Percentiles rank a stretch among this genome's conserved stretches.
phyloP scores from a whole-genome alignment of 2,113 vertebrate species.

The Eretmochelys imbricata region DNA sequence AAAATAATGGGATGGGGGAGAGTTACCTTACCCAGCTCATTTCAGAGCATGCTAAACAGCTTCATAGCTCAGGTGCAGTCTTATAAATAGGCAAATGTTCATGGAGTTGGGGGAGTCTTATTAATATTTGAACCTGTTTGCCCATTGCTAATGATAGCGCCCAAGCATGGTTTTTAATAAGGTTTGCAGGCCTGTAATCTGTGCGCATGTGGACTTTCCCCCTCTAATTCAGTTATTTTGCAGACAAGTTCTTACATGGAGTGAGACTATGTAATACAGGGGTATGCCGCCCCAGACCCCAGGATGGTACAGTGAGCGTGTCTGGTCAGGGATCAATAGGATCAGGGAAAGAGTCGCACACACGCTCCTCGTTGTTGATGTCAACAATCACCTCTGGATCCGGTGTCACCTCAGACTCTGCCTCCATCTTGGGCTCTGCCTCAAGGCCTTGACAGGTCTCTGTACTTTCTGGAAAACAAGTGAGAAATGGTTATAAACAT shows the following conservation, averaged over 20 bases:
- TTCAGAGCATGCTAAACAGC: neutral
- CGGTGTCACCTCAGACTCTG: slow-evolving; percentile 9
- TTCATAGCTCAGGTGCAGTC: neutral
- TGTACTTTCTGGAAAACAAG: slow-evolving; percentile 42
- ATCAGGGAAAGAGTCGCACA: slow-evolving; percentile 32
- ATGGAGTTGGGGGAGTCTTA: neutral
- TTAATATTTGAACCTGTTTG: neutral
- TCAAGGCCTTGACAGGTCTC: neutral
- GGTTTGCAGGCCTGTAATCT: neutral
- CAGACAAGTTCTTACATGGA: slow-evolving; percentile 8
- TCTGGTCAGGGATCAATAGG: slow-evolving; percentile 58
- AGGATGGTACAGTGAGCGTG: neutral
- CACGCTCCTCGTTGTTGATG: slow-evolving; percentile 28
- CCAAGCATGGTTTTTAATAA: neutral
- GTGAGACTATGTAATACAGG: slow-evolving; percentile 37
- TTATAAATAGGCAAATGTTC: slow-evolving; percentile 3
- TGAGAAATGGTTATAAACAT: neutral
- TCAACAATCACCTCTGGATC: slow-evolving; percentile 42
- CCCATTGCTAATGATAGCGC: neutral
- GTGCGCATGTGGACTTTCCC: neutral
- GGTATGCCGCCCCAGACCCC: neutral
- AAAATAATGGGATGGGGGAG: neutral
- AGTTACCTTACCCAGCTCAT: accelerated
- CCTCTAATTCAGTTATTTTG: neutral
- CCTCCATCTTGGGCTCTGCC: neutral